Evolutionary conservation across 37 sponge, comb jelly and placozoan genomes (phyloP).

Genomic region (Mnemiopsis leidyi): DNA sequence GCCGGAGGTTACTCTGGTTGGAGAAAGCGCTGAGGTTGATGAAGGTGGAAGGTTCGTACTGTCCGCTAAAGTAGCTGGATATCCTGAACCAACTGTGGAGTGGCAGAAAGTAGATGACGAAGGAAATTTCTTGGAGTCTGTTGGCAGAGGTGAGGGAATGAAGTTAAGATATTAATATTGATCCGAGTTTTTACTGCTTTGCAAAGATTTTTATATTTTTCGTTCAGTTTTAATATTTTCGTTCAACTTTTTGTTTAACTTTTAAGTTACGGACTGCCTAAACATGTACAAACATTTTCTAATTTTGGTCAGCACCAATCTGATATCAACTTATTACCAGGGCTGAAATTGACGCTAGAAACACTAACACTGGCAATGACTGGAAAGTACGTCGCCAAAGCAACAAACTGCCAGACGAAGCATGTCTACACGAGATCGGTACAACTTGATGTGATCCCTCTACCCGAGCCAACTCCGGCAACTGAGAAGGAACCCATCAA

Average conservation of each 20-base stretch:
- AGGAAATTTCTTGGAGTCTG: slow-evolving; percentile 35
- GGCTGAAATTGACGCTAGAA: background rate
- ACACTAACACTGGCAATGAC: background rate
- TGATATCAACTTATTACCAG: too few species aligned
- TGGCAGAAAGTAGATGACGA: slow-evolving; percentile 49
- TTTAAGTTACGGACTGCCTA: too few species aligned
- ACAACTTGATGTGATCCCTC: background rate
- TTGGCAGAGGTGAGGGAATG: background rate
- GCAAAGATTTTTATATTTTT: too few species aligned
- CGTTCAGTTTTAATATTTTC: too few species aligned
- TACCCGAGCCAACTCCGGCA: slow-evolving; percentile 18
- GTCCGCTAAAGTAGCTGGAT: background rate
- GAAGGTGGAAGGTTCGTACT: slow-evolving; percentile 4
- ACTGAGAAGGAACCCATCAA: background rate
- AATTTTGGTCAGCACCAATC: too few species aligned
- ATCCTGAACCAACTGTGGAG: slow-evolving; percentile 7
- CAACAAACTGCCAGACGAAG: slow-evolving; percentile 45
- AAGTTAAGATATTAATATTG: background rate
- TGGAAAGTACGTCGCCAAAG: slow-evolving; percentile 54
- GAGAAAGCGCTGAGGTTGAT: background rate
- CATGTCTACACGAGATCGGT: background rate
- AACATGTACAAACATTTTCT: too few species aligned
- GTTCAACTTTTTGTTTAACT: too few species aligned
- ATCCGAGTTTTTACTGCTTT: too few species aligned
- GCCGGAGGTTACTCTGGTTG: slow-evolving; percentile 1